Conservation (phyloP, 2,888 invertebrate genomes). For the Cephus pulcher region DNA sequence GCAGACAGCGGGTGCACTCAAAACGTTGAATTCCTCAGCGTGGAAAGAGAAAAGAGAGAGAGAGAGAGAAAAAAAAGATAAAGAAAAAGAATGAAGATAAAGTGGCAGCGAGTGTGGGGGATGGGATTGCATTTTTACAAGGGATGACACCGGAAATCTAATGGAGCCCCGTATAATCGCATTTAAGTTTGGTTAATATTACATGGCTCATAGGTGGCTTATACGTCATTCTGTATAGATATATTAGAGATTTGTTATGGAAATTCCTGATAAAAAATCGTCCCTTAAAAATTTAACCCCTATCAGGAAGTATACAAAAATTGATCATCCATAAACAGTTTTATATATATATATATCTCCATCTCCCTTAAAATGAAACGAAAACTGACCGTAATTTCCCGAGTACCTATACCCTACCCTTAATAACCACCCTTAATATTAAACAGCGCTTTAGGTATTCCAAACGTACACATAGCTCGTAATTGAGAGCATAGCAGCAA, state of each 20-base stretch:
- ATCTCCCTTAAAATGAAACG: not conserved
- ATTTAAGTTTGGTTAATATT: not conserved
- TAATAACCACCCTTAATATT: not conserved
- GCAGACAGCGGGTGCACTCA: not conserved
- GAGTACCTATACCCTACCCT: not conserved
- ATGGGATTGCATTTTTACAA: not conserved
- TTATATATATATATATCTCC: not conserved
- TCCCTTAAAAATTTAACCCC: not conserved
- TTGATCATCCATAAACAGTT: not conserved
- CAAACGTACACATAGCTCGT: not conserved
- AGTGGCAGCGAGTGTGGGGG: not conserved
- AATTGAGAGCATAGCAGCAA: conserved; percentile 7
- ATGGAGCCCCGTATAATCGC: not conserved
- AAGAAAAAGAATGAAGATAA: not conserved
- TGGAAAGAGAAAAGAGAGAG: not conserved
- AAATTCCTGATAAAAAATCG: not conserved
- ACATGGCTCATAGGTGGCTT: too few relatives aligned
- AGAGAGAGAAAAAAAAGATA: not conserved
- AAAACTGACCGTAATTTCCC: not conserved
- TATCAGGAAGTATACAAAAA: not conserved
- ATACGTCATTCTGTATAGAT: too few relatives aligned
- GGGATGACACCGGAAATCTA: not conserved
- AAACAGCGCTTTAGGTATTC: not conserved
- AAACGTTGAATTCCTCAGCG: not conserved
- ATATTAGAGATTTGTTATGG: too few relatives aligned